Conservation (phyloP, 1,140 invertebrate genomes). For the Aphelenchoides avenae region DNA sequence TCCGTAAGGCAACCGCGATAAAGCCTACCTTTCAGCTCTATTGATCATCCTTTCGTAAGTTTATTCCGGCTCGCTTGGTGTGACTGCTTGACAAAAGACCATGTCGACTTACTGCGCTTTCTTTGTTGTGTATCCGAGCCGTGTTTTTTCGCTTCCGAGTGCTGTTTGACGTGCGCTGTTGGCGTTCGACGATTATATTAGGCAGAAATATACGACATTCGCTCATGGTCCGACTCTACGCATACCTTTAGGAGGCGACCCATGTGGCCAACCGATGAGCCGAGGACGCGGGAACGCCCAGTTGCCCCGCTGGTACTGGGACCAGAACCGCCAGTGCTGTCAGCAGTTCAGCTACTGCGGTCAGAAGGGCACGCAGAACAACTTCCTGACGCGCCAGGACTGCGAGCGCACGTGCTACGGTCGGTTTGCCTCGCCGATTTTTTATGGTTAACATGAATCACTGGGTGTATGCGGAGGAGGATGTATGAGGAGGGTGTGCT, state of each 20-base stretch:
- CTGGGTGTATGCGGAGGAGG: too few species aligned
- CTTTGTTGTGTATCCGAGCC: too few species aligned
- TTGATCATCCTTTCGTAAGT: too few species aligned
- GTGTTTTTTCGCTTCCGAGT: too few species aligned
- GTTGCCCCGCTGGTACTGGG: conserved; percentile 54
- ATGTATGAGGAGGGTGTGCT: too few species aligned
- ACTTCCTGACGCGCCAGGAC: conserved; percentile 52
- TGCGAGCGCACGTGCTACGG: conserved; percentile 49
- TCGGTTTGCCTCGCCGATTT: too few species aligned
- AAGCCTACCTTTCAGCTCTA: too few species aligned
- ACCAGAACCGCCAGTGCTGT: conserved; percentile 40
- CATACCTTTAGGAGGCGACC: conserved; percentile 57
- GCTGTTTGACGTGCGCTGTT: conserved; percentile 9
- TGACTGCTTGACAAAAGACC: too few species aligned
- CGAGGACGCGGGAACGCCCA: conserved; percentile 43
- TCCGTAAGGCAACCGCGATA: too few species aligned
- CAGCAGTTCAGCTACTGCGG: conserved; percentile 51
- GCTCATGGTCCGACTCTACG: neutral
- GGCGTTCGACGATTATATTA: neutral
- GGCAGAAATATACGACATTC: neutral
- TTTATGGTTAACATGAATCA: too few species aligned
- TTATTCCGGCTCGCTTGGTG: too few species aligned
- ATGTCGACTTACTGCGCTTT: too few species aligned
- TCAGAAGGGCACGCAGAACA: conserved; percentile 58
- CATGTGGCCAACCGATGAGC: conserved; percentile 55